Base-by-base conservation (phyloP, 2,797 vertebrate genomes). In the Rhynchonycteris naso region DNA sequence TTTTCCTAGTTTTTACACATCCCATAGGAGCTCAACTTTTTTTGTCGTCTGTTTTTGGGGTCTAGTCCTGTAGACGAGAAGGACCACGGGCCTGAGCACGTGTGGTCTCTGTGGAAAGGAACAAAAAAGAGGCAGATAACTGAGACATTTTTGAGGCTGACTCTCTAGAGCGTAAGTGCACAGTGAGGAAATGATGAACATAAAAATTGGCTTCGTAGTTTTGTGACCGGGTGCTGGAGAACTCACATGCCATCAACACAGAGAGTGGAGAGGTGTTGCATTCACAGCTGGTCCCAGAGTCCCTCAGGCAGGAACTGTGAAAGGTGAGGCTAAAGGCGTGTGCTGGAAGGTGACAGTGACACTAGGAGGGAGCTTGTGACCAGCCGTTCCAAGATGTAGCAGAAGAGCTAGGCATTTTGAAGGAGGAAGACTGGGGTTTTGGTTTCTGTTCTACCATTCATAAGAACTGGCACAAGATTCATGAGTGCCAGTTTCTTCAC, bases 61-160 rank as follows among this genome's bases (percentile, higher is more conserved):
- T 28, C 71, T 15, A 22, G 16, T 9, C n/a, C 63, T 58, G 26
- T 15, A 50, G 63, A 19, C 6, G 47, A 35, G 58, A 47, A 78
- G 69, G 14, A 22, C 28, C 1, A 14, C 16, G 2, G 43, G 11
- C 26, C 0, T 11, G 35, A 30, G 28, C 2, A 7, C 0, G 0
- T 9, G 26, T 68, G 38, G 21, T 22, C 33, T 56, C 3, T 1
- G 5, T 30, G 50, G 56, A 56, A n/a, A 56, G 14, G 24, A 33
- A 56, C 11, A 38, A n/a, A 76, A 52, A 18, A 26, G 59, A 61
- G 75, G 72, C 18, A 47, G 65, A 19, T 9, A 22, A 2, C 19
- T 3, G 54, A 83, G 12, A 38, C 10, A 2, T 26, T 66, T 66
- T 79, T 0, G 1, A 71, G 35, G 72, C 30, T 11, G 58, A 56